These are phyloP conservation scores for Amblyteles armatorius DNA, from an alignment of 2,888 invertebrate species.

Conservation along the genomic window DNA sequence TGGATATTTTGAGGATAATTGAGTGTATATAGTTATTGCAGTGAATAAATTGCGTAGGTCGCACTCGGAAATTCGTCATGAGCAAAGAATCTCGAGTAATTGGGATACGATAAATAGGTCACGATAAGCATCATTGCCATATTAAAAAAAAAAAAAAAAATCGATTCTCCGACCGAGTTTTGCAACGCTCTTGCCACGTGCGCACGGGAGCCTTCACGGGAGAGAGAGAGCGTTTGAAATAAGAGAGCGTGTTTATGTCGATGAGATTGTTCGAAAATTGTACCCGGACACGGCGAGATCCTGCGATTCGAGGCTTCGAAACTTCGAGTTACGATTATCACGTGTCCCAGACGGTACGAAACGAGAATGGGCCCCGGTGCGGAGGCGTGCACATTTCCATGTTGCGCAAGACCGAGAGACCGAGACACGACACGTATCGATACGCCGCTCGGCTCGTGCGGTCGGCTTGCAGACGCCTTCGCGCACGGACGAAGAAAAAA, in stretches of 20 bases:
- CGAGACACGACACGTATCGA: background rate
- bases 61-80: background rate
- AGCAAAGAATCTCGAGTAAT: slow-evolving; percentile 22
- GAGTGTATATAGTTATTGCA: background rate
- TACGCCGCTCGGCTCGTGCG: slow-evolving; percentile 2
- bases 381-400: background rate
- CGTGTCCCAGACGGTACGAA: background rate
- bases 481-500: slow-evolving; percentile 8
- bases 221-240: background rate
- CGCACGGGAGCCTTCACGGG: background rate
- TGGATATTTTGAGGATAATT: no score
- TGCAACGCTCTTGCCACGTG: slow-evolving; percentile 13
- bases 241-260: slow-evolving; percentile 5
- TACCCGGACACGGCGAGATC: background rate
- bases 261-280: slow-evolving; percentile 7
- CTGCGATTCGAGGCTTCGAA: background rate
- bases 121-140: slow-evolving; percentile 2
- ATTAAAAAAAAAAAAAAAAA: background rate
- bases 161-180: slow-evolving; percentile 9
- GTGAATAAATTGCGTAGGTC: background rate
- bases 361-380: background rate
- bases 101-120: background rate
- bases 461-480: slow-evolving; percentile 13
- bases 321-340: background rate
- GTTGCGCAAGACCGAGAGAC: slow-evolving; percentile 8